These are phyloP conservation scores for Triplophysa siluroides DNA, from an alignment of 2,113 vertebrate genomes.

Conservation along the genomic window DNA sequence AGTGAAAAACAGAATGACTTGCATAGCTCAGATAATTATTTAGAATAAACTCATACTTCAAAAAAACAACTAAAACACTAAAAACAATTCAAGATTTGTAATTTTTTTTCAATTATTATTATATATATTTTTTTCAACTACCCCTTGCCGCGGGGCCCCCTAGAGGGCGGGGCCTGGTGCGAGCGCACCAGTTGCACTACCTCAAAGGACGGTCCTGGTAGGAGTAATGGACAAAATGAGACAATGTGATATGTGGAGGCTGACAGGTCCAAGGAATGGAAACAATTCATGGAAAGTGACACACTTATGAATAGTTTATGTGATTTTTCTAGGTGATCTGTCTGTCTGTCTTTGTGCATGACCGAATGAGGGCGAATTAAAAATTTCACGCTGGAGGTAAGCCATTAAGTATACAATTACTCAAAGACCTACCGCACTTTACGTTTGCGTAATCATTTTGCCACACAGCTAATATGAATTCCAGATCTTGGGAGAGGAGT, in stretches of 20 bases:
- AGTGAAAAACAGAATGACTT: too few relatives aligned
- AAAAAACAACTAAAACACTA: too few relatives aligned
- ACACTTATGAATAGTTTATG: constrained; percentile 38
- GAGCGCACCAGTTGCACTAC: too few relatives aligned
- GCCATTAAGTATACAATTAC: constrained; percentile 11
- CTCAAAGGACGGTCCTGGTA: too few relatives aligned
- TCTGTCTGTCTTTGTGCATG: constrained; percentile 19
- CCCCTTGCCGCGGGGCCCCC: too few relatives aligned
- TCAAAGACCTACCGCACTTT: constrained; percentile 23
- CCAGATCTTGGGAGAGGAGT: neutral
- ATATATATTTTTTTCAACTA: too few relatives aligned
- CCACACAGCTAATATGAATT: constrained; percentile 28
- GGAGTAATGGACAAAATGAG: constrained; percentile 23
- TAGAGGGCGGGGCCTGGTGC: too few relatives aligned
- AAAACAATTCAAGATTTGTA: too few relatives aligned
- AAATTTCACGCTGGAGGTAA: constrained; percentile 32
- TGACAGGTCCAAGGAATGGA: constrained; percentile 13
- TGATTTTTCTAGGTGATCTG: constrained; percentile 1
- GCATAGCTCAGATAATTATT: too few relatives aligned
- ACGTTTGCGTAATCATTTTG: constrained; percentile 10
- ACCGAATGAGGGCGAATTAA: constrained; percentile 15
- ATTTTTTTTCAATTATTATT: too few relatives aligned
- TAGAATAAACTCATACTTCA: too few relatives aligned
- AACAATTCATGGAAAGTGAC: constrained; percentile 29
- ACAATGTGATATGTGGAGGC: constrained; percentile 5